A percentile compares a stretch with the other conserved stretches of the same genome.
These are phyloP conservation scores for Chironomus tepperi DNA, from an alignment of 1,140 invertebrate genomes.

Conservation along the genomic window DNA sequence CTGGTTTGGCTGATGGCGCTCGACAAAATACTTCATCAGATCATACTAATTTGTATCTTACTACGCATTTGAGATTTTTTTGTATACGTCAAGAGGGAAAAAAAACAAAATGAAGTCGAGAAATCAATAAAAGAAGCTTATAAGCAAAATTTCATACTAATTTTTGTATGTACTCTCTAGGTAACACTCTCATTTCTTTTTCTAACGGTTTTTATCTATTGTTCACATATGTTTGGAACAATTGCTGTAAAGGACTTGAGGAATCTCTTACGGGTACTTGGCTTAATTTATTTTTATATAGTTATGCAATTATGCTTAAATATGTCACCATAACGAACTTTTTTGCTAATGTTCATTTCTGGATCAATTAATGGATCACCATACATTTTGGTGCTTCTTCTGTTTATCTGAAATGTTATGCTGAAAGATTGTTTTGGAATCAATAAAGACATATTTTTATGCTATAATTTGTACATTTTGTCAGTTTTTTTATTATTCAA, in stretches of 20 bases:
- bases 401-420: neutral
- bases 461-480: slow-evolving; percentile 7
- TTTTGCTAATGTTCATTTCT: no score
- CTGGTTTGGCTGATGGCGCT: neutral
- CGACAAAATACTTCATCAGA: neutral
- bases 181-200: neutral
- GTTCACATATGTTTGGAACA: neutral
- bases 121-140: slow-evolving; percentile 14
- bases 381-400: neutral
- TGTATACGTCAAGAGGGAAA: slow-evolving; percentile 12
- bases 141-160: slow-evolving; percentile 14
- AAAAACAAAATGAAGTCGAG: slow-evolving; percentile 10
- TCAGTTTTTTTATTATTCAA: slow-evolving; percentile 10
- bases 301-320: neutral
- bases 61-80: slow-evolving; percentile 7
- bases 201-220: slow-evolving; percentile 13
- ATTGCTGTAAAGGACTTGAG: neutral
- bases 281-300: no score
- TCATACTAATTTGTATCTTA: no score
- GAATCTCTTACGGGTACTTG: no score
- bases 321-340: neutral
- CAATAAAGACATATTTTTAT: neutral
- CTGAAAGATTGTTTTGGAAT: no score
- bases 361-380: neutral
- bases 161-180: neutral